Evolutionary conservation across 2,888 invertebrate species (phyloP).

Genomic region (Parnassius apollo): DNA sequence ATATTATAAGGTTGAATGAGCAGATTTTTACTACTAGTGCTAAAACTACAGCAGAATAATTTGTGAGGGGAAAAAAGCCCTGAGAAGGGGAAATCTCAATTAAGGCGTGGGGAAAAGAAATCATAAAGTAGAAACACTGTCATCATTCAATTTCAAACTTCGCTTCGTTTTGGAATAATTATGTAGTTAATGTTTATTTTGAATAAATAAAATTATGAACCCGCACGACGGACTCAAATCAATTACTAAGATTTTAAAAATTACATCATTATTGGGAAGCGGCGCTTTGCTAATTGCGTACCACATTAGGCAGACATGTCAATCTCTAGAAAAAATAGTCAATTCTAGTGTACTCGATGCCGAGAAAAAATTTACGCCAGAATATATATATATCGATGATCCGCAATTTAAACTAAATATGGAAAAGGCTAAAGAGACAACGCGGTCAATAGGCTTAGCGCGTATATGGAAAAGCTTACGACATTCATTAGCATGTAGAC

Average conservation of each 20-base stretch:
- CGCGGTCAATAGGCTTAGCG: conserved; percentile 53
- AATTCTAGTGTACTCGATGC: conserved; percentile 63
- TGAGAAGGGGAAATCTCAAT: too few species aligned
- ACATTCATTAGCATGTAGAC: conserved; percentile 83
- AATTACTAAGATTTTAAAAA: conserved; percentile 51
- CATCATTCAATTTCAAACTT: too few species aligned
- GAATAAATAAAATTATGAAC: conserved; percentile 35
- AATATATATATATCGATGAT: conserved; percentile 75
- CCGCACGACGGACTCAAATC: conserved; percentile 50
- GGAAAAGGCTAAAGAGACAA: conserved; percentile 50
- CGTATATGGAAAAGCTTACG: conserved; percentile 83
- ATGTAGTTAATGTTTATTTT: too few species aligned
- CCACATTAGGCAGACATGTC: conserved; percentile 53
- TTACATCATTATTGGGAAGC: conserved; percentile 46
- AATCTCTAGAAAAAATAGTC: conserved; percentile 53
- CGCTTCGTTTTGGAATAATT: too few species aligned
- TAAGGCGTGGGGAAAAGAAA: too few species aligned
- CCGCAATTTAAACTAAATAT: conserved; percentile 58
- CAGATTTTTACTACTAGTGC: too few species aligned
- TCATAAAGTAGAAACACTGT: too few species aligned
- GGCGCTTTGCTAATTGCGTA: conserved; percentile 52
- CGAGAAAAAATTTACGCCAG: conserved; percentile 64
- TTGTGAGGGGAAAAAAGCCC: too few species aligned
- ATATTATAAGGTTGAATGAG: too few species aligned
- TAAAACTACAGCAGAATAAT: too few species aligned